These are phyloP conservation scores for Pardosa pseudoannulata DNA, from an alignment of 2,888 invertebrate species.

Conservation along the genomic window DNA sequence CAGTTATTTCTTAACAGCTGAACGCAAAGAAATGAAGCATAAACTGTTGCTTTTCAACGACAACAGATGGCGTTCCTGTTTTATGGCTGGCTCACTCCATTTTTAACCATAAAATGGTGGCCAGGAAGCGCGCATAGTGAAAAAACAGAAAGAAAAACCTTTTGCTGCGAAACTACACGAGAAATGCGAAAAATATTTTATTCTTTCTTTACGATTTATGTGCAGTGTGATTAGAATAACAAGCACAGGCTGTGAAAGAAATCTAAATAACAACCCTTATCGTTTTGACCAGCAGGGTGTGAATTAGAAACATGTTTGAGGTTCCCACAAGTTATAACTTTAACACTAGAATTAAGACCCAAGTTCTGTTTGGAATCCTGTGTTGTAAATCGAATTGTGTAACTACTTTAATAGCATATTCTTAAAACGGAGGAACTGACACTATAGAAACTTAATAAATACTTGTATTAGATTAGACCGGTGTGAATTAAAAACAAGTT, in stretches of 20 bases:
- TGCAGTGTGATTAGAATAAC: neutral
- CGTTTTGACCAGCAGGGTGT: neutral
- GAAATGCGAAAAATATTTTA: slow-evolving; percentile 1
- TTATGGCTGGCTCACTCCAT: neutral
- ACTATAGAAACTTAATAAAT: too few relatives aligned
- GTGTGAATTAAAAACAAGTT: too few relatives aligned
- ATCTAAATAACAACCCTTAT: neutral
- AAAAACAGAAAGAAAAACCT: neutral
- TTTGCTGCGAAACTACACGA: neutral
- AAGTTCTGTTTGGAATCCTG: too few relatives aligned
- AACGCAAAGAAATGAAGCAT: slow-evolving; percentile 2
- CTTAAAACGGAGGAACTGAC: too few relatives aligned
- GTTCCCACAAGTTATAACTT: too few relatives aligned
- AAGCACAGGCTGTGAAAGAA: neutral
- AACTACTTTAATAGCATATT: too few relatives aligned
- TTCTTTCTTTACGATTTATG: neutral
- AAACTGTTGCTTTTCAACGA: slow-evolving; percentile 7
- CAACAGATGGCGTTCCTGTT: slow-evolving; percentile 27
- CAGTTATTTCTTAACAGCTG: slow-evolving; percentile 12
- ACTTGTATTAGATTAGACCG: too few relatives aligned
- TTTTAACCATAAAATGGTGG: slow-evolving; percentile 14
- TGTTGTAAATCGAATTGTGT: too few relatives aligned
- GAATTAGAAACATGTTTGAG: too few relatives aligned
- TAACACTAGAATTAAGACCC: too few relatives aligned
- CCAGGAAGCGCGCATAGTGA: neutral